Conservation (phyloP, 2,888 invertebrate genomes). For the Stenurella melanura region DNA sequence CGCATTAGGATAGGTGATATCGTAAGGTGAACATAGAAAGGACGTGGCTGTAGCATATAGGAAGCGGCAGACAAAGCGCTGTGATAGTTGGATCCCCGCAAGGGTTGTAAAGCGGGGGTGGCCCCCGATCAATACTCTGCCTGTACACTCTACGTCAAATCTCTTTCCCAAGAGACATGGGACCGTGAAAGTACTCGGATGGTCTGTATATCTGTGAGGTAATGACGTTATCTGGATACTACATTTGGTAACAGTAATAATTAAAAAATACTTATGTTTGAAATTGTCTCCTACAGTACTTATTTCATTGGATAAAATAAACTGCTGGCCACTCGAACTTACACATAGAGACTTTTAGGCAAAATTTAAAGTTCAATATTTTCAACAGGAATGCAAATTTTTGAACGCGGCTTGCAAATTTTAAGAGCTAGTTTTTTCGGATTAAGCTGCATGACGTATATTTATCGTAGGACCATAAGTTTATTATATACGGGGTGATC, state of each 20-base stretch:
- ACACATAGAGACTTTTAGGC: no score
- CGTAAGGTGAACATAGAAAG: conserved; percentile 34
- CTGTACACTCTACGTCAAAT: conserved; percentile 64
- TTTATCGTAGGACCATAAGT: no score
- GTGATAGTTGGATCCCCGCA: conserved; percentile 63
- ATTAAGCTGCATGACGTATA: no score
- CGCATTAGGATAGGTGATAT: conserved; percentile 33
- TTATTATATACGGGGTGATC: no score
- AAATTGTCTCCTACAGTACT: no score
- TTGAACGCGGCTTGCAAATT: no score
- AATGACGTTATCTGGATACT: conserved; percentile 5
- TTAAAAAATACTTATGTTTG: no score
- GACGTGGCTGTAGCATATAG: conserved; percentile 54
- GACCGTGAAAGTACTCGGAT: conserved; percentile 52
- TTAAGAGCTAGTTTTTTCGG: no score
- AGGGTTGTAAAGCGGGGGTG: conserved; percentile 63
- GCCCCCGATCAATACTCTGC: conserved; percentile 66
- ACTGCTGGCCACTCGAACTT: no score
- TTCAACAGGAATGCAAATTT: no score
- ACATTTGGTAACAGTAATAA: background rate
- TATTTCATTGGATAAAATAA: no score
- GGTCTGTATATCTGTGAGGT: conserved; percentile 5
- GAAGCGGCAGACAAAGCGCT: conserved; percentile 61
- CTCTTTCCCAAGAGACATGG: conserved; percentile 57
- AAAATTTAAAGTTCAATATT: no score